Conservation (phyloP, 2,113 vertebrate genomes). For the Paradoxurus hermaphroditus region DNA sequence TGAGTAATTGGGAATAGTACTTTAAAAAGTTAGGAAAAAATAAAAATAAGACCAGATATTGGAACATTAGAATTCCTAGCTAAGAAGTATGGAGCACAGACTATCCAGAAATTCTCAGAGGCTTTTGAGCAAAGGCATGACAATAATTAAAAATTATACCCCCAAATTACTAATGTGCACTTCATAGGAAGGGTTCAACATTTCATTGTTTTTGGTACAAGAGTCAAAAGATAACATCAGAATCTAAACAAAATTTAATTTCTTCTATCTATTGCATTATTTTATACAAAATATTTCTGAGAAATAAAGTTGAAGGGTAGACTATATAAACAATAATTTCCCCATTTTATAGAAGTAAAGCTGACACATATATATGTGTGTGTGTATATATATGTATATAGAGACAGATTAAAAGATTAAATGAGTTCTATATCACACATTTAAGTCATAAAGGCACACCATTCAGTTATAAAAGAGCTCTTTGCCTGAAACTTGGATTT, state of each 20-base stretch:
- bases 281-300: background rate
- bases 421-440: background rate
- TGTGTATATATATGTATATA: background rate
- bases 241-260: background rate
- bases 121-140: background rate
- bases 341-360: background rate
- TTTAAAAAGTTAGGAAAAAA: background rate
- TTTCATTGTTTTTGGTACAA: background rate
- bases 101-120: background rate
- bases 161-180: background rate
- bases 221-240: background rate
- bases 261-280: background rate
- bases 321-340: background rate
- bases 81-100: background rate
- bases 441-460: background rate
- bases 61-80: background rate
- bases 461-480: background rate
- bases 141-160: background rate
- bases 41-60: background rate
- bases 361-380: too few relatives aligned
- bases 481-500: background rate
- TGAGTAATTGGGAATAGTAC: background rate
- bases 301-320: background rate
- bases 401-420: background rate
- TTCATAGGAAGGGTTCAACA: background rate